Evolutionary conservation across 2,113 vertebrate genomes (phyloP).

Genomic region (Ictalurus furcatus): DNA sequence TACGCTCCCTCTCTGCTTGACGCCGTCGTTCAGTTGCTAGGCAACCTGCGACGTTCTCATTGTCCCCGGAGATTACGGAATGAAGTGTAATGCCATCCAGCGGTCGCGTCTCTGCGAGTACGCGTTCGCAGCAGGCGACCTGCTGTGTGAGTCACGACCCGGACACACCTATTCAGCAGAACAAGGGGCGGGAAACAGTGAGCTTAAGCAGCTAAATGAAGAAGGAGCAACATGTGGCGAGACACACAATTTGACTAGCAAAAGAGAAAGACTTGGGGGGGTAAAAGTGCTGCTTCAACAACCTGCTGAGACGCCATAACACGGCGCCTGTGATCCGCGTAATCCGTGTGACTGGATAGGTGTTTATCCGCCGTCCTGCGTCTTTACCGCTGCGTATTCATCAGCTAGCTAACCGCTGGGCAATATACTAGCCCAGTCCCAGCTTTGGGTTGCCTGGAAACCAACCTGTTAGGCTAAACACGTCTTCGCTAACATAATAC

Average conservation of each 20-base stretch:
- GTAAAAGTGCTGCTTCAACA: neutral
- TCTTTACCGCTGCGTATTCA: neutral
- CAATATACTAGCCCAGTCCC: too few relatives aligned
- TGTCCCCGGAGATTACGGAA: constrained; percentile 63
- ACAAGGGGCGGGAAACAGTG: too few relatives aligned
- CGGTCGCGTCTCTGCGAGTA: constrained; percentile 24
- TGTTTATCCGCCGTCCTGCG: neutral
- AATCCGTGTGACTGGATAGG: neutral
- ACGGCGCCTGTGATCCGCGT: neutral
- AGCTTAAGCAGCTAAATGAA: neutral
- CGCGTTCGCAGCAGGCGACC: constrained; percentile 31
- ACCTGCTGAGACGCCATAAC: neutral
- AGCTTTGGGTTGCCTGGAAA: neutral
- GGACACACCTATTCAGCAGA: constrained; percentile 17
- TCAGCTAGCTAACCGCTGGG: too few relatives aligned
- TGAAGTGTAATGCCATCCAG: constrained; percentile 68
- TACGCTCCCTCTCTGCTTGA: constrained; percentile 53
- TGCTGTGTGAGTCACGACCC: constrained; percentile 21
- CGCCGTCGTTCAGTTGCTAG: constrained; percentile 64
- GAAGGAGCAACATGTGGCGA: neutral
- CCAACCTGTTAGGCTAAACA: too few relatives aligned
- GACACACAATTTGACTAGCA: neutral
- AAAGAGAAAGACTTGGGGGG: neutral
- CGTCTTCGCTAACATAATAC: too few relatives aligned
- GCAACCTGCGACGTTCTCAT: constrained; percentile 69